Base-by-base conservation (phyloP, 2,888 invertebrate species). In the Chydorus sphaericus region DNA sequence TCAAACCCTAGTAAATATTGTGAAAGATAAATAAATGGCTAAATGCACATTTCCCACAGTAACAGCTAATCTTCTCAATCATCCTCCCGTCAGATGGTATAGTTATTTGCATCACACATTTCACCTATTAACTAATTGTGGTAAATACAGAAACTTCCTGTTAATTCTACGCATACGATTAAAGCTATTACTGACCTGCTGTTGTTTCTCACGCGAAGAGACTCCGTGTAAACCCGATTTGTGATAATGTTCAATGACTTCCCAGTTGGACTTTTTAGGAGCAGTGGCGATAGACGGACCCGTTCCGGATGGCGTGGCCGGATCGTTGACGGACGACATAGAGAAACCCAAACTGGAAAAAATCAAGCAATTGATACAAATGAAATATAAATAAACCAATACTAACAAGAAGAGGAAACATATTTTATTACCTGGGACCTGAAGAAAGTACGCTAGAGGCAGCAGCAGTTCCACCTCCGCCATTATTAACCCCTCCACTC, bases 221-320 rank as follows among this genome's bases (percentile, higher is more conserved):
- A 55, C 49, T 53, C 60, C 62, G 30, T 61, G 29, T 78, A 77
- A 60, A 73, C 76, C 52, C 6, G 66, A 65, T 23, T 75, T 75
- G 58, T 80, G 81, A 71, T 85, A 88, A 71, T 89, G 88, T 69
- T 89, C 87, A 65, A 89, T 88, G 62, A 89, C 88, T 69, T 88
- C 87, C 88, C 88, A 89, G 72, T 89, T 88, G 65, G 87, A 87
- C 69, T 87, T 87, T 69, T 80, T 79, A 3, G 80, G 78, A 23
- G 61, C 54, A 14, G 58, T 57, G 8, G 61, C 59, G 0, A 59
- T 48, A 4, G 20, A 26, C n/a, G 44, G 44, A 20, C 79, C 78
- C 48, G 80, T 77, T 20, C 78, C 68, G 6, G 70, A 69, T 39
- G 57, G 33, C 39, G 52, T 58, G 63, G 65, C 39, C 63, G 68